Evolutionary conservation across 1,140 invertebrate genomes (phyloP), one percentile per base, ranked within the genome.

Genomic region (Eciton burchellii): DNA sequence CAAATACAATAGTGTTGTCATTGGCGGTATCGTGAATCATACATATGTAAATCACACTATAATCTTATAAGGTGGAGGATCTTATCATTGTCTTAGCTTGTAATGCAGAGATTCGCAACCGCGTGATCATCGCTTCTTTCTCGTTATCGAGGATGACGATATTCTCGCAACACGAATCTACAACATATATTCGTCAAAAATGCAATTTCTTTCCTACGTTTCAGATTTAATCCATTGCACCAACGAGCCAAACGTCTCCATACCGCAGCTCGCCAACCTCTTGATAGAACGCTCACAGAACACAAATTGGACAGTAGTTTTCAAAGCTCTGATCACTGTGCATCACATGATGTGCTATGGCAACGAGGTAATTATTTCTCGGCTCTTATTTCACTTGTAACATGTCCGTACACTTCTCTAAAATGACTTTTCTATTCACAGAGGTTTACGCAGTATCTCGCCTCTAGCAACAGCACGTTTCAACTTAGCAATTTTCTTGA

Each of bases 321-420:
- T 99, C 94, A 99, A 99, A 95, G 97, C 99, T 45, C 96, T 99
- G 68, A 98, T 99, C 91, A 99, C 99, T 65, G 98, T 99, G 87
- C 99, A 99, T 95, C 99, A 99, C 94, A 96, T 99, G 92, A 98
- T 99, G 96, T 99, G 99, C 92, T 99, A 99, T 95, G 99, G 99
- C 92, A 99, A 99, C 95, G 99, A 99, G 96, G 98, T 99, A 94
- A 96, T 41, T 73, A 56, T 43, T 43, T 89, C 56, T 45, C 12
- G 43, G 0, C n/a, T 19, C 35, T 82, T 16, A 29, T 66, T 12
- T 63, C 12, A 81, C 12, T 1, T 12, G 45, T 49, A n/a, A 57
- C 12, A 35, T 26, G 14, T 14, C 11, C 9, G 24, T 12, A 12
- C 19, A 68, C 29, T 6, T 16, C 43, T 45, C n/a, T 65, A 11